A percentile compares a stretch with the other conserved stretches of the same genome.
Evolutionary conservation across 2,113 vertebrate species (phyloP).

Genomic region (Anhinga rufa): DNA sequence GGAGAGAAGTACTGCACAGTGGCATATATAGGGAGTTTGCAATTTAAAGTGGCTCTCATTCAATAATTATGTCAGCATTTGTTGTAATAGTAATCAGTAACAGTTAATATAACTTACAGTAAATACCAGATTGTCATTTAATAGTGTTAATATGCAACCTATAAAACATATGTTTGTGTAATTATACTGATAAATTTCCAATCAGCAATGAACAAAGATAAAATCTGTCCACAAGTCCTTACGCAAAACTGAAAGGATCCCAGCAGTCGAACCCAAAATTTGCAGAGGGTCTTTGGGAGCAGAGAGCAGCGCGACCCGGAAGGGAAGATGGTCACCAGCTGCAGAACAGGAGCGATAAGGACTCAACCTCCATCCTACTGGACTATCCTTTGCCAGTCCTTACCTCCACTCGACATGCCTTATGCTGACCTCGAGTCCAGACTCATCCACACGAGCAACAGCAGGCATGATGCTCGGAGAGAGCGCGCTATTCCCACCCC

Average conservation of each 20-base stretch:
- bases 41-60: not conserved
- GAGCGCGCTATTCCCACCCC: not conserved
- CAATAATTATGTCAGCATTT: conserved; percentile 24
- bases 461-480: fast-evolving
- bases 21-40: not conserved
- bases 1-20: not conserved
- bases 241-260: not conserved
- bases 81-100: not conserved
- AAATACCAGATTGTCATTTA: conserved; percentile 13
- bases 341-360: not conserved
- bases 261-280: not conserved
- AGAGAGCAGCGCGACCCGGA: fast-evolving
- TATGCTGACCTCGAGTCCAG: not conserved
- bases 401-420: not conserved
- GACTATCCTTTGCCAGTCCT: not conserved
- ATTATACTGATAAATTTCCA: conserved; percentile 5
- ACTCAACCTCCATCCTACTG: not conserved
- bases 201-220: not conserved
- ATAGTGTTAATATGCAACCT: not conserved
- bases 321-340: not conserved
- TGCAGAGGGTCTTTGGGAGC: not conserved
- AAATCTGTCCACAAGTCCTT: not conserved
- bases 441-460: not conserved
- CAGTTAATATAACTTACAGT: not conserved
- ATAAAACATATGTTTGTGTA: not conserved